A percentile compares a stretch with the other conserved stretches of the same genome.
Conservation (phyloP, 2,888 invertebrate genomes). For the Panzeria rudis region DNA sequence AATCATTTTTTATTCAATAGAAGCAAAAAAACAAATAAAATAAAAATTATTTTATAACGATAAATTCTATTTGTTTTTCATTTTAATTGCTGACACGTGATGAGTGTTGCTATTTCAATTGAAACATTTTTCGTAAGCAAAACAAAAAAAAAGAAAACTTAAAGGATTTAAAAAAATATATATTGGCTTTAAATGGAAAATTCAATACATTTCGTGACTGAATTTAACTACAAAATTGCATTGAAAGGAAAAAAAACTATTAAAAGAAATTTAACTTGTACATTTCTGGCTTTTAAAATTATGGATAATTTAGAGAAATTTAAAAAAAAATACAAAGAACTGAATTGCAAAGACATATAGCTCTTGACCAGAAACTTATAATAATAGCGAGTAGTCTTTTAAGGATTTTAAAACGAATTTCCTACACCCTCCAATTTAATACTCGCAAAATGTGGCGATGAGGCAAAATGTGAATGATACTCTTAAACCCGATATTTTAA, state of each 20-base stretch:
- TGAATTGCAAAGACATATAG: not conserved
- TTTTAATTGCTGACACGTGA: conserved; percentile 58
- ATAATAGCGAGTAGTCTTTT: not conserved
- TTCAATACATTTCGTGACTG: conserved; percentile 41
- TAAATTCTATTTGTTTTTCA: conserved; percentile 44
- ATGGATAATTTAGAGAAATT: conserved; percentile 3
- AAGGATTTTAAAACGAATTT: not conserved
- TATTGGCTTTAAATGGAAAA: not conserved
- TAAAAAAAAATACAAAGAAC: not conserved
- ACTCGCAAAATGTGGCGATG: too few species aligned
- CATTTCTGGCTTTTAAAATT: not conserved
- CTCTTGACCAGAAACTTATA: not conserved
- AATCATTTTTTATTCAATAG: conserved; percentile 23
- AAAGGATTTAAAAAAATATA: conserved; percentile 17
- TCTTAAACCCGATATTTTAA: too few species aligned
- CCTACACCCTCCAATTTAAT: not conserved
- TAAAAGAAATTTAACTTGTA: not conserved
- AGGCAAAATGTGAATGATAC: too few species aligned
- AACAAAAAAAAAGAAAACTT: not conserved
- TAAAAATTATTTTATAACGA: conserved; percentile 36
- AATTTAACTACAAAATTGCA: conserved; percentile 1
- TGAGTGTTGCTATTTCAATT: conserved; percentile 22
- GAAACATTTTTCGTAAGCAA: not conserved
- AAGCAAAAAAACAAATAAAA: conserved; percentile 23
- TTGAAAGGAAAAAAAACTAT: not conserved